Evolutionary conservation across 1,140 invertebrate genomes (phyloP).

Genomic region (Camponotus vicinus): DNA sequence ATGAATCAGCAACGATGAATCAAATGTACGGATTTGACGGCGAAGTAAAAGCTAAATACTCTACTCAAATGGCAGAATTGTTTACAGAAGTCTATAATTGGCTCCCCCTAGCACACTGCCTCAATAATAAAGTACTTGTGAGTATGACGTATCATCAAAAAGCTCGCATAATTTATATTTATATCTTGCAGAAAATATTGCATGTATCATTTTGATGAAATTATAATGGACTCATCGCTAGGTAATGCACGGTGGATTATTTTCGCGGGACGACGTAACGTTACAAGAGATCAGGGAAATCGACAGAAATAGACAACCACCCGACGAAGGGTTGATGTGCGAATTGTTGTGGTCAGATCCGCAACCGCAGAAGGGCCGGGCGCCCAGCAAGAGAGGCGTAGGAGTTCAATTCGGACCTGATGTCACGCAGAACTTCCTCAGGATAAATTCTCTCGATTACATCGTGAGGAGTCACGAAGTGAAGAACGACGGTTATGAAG

Average conservation of each 20-base stretch:
- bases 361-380: conserved; percentile 93
- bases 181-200: neutral
- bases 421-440: conserved; percentile 95
- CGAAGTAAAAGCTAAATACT: conserved; percentile 98
- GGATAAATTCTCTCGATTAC: conserved; percentile 96
- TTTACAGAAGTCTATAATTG: conserved; percentile 99
- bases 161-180: neutral
- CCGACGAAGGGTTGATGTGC: conserved; percentile 98
- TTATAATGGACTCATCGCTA: conserved; percentile 70
- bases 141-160: conserved; percentile 76
- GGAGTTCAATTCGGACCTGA: conserved; percentile 99
- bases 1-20: conserved; percentile 99
- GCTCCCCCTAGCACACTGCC: conserved; percentile 97
- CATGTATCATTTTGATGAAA: conserved; percentile 27
- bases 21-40: conserved; percentile 99
- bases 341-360: conserved; percentile 99
- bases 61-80: conserved; percentile 96
- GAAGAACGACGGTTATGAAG: conserved; percentile 98
- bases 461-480: conserved; percentile 99
- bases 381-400: conserved; percentile 98
- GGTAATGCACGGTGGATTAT: conserved; percentile 98
- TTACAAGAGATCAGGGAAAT: conserved; percentile 96
- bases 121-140: conserved; percentile 96
- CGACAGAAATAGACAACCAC: conserved; percentile 98
- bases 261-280: conserved; percentile 95